These are phyloP conservation scores for Oncorhynchus keta DNA, from an alignment of 2,113 vertebrate genomes.

Conservation along the genomic window DNA sequence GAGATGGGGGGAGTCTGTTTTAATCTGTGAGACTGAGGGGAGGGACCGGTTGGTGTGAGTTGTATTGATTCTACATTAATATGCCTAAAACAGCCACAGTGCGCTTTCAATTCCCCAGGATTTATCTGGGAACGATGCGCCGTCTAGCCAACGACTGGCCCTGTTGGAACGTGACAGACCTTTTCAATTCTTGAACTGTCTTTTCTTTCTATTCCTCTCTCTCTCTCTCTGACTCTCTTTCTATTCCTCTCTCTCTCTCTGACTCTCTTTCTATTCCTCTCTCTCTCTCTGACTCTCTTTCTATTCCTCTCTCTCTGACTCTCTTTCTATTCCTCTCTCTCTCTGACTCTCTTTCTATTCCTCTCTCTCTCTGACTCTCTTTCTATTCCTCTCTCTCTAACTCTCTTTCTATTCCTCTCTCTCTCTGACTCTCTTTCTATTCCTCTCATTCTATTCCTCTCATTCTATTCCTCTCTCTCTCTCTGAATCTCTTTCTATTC, in stretches of 20 bases:
- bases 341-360: too few species aligned
- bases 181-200: not conserved
- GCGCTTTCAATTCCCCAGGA: slow-evolving; percentile 12
- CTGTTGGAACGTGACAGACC: not conserved
- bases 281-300: too few species aligned
- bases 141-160: too few species aligned
- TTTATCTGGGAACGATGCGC: not conserved
- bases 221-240: not conserved
- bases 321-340: too few species aligned
- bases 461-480: too few species aligned
- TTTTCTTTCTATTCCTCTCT: not conserved
- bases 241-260: not conserved
- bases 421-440: too few species aligned
- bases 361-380: too few species aligned
- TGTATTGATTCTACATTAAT: slow-evolving; percentile 40
- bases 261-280: not conserved
- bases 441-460: too few species aligned
- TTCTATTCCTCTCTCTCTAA: too few species aligned
- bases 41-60: not conserved
- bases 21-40: slow-evolving; percentile 5
- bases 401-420: too few species aligned
- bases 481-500: too few species aligned
- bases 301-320: too few species aligned
- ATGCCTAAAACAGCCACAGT: slow-evolving; percentile 28
- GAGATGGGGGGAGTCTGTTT: not conserved